Conservation (phyloP, 2,888 invertebrate species). For the Anoplius nigerrimus region DNA sequence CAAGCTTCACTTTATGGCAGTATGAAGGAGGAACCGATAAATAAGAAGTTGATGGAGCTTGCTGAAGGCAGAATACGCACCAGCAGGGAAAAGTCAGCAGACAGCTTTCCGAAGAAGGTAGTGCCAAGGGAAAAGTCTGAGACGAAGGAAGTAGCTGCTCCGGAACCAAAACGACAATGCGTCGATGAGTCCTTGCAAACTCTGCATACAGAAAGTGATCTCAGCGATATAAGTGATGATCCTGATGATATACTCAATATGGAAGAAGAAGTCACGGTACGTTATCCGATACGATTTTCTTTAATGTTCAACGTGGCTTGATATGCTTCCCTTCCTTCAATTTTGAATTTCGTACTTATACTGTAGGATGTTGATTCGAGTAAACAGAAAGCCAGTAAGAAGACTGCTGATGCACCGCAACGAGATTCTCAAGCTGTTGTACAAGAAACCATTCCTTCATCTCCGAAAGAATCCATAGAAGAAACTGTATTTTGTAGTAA, state of each 20-base stretch:
- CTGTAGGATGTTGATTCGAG: slow-evolving; percentile 49
- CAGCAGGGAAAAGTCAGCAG: slow-evolving; percentile 69
- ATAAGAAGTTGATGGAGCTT: slow-evolving; percentile 72
- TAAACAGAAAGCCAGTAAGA: slow-evolving; percentile 54
- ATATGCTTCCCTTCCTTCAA: background rate
- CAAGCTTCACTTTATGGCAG: slow-evolving; percentile 69
- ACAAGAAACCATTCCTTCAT: slow-evolving; percentile 64
- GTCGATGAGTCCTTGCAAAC: slow-evolving; percentile 76
- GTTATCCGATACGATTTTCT: background rate
- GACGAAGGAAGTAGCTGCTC: slow-evolving; percentile 60
- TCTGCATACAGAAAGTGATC: slow-evolving; percentile 81
- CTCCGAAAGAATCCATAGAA: slow-evolving; percentile 64
- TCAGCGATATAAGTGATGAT: slow-evolving; percentile 93
- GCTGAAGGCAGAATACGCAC: slow-evolving; percentile 70
- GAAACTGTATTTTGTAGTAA: slow-evolving; percentile 65
- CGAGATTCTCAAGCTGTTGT: slow-evolving; percentile 57
- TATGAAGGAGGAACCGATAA: slow-evolving; percentile 73
- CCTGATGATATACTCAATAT: slow-evolving; percentile 91
- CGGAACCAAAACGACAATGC: slow-evolving; percentile 60
- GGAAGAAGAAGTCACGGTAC: slow-evolving; percentile 78
- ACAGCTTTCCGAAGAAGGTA: slow-evolving; percentile 67
- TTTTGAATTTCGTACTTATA: slow-evolving; percentile 4
- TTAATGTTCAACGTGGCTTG: background rate
- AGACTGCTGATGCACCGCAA: slow-evolving; percentile 52
- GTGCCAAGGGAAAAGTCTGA: slow-evolving; percentile 69